Conservation (phyloP, 2,888 invertebrate species). For the Acanthococcus lagerstroemiae region DNA sequence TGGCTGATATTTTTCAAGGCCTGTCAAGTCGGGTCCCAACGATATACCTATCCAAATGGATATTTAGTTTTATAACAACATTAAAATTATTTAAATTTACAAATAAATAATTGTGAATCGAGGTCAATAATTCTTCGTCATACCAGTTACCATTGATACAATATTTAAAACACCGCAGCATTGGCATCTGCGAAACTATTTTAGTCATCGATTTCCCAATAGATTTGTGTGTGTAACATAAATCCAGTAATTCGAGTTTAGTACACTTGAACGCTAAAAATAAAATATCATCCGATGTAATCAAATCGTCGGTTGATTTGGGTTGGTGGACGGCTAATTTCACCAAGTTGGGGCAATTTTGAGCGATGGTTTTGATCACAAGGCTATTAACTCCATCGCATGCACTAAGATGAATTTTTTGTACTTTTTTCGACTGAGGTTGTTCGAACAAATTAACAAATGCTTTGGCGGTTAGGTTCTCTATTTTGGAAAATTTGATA, state of each 20-base stretch:
- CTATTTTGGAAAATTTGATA: slow-evolving; percentile 13
- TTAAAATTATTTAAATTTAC: not conserved
- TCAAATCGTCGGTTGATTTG: slow-evolving; percentile 6
- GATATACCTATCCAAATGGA: not conserved
- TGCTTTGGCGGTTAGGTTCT: slow-evolving; percentile 3
- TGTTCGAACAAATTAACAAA: slow-evolving; percentile 9
- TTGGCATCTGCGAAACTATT: slow-evolving; percentile 2
- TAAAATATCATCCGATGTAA: slow-evolving; percentile 13
- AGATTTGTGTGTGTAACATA: slow-evolving; percentile 21
- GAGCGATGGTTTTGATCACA: slow-evolving; percentile 16
- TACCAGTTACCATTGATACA: not conserved
- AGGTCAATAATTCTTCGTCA: not conserved
- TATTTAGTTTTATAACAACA: not conserved
- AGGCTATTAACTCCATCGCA: slow-evolving; percentile 10
- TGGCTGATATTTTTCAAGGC: no score
- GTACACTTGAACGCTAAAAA: slow-evolving; percentile 15
- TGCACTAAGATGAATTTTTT: slow-evolving; percentile 7
- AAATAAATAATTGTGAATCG: not conserved
- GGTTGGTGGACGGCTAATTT: slow-evolving; percentile 16
- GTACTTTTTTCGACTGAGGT: slow-evolving; percentile 11
- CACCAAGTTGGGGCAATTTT: slow-evolving; percentile 10
- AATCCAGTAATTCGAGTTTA: slow-evolving; percentile 6
- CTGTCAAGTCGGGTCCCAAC: not conserved
- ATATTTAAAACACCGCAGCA: slow-evolving; percentile 10
- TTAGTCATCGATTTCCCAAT: slow-evolving; percentile 12